Percentiles rank a stretch among this genome's conserved stretches.
These are phyloP conservation scores for Caloenas nicobarica DNA, from an alignment of 2,113 vertebrate species.

Conservation along the genomic window DNA sequence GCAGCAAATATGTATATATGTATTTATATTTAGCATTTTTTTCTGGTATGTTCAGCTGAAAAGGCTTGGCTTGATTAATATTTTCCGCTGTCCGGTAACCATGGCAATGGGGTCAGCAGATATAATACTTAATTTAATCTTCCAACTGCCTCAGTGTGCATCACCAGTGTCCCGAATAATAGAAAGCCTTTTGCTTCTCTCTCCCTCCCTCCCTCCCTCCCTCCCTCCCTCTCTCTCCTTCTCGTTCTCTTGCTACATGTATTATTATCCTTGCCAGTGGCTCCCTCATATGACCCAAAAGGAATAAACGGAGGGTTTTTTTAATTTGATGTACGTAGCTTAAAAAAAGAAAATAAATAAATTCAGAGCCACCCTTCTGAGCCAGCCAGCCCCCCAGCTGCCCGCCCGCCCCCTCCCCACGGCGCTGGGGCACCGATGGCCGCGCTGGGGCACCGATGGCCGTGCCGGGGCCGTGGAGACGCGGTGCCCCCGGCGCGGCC, in stretches of 20 bases:
- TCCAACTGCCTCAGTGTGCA: constrained; percentile 82
- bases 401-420: constrained; percentile 16
- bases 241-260: constrained; percentile 57
- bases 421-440: constrained; percentile 19
- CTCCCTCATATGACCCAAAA: constrained; percentile 77
- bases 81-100: constrained; percentile 98
- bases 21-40: constrained; percentile 81
- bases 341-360: constrained; percentile 43
- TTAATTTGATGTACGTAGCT: constrained; percentile 45
- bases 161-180: constrained; percentile 83
- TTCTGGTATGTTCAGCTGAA: constrained; percentile 78
- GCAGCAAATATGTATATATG: constrained; percentile 68
- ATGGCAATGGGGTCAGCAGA: constrained; percentile 99
- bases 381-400: constrained; percentile 27
- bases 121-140: constrained; percentile 99
- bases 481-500: no score
- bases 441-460: neutral
- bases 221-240: neutral
- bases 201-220: constrained; percentile 12
- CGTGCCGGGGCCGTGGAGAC: no score
- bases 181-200: constrained; percentile 75
- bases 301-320: constrained; percentile 62
- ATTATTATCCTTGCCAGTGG: constrained; percentile 76
- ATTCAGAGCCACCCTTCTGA: neutral
- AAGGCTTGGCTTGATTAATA: constrained; percentile 96